Percentiles rank a stretch among this genome's conserved stretches.
These are phyloP conservation scores for Perccottus glenii DNA, from an alignment of 2,113 vertebrate species.

Conservation along the genomic window DNA sequence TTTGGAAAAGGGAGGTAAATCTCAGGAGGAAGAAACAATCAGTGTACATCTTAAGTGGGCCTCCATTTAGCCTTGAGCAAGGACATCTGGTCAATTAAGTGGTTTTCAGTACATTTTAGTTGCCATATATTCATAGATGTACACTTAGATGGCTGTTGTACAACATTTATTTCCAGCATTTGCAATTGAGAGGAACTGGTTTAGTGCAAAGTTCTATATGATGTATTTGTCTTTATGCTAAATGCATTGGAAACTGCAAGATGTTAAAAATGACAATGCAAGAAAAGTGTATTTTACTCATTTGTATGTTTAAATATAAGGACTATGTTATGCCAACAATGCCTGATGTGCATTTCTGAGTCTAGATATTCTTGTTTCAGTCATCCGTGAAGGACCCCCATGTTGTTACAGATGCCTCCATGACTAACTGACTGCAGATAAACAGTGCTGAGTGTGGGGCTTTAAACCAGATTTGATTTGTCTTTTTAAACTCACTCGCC, in stretches of 20 bases:
- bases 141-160: constrained; percentile 23
- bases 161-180: constrained; percentile 46
- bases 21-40: constrained; percentile 37
- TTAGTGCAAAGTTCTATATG: constrained; percentile 22
- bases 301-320: background rate
- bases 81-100: constrained; percentile 63
- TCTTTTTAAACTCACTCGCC: constrained; percentile 57
- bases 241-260: constrained; percentile 6
- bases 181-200: constrained; percentile 25
- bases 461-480: constrained; percentile 71
- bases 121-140: constrained; percentile 28
- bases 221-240: constrained; percentile 30
- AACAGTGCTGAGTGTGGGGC: constrained; percentile 45
- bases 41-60: constrained; percentile 30
- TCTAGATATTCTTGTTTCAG: constrained; percentile 11
- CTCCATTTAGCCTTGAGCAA: constrained; percentile 53
- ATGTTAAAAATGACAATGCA: constrained; percentile 15
- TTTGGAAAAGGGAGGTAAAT: constrained; percentile 1
- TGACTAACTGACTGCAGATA: constrained; percentile 58
- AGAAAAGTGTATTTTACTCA: background rate
- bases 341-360: constrained; percentile 26
- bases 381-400: constrained; percentile 32
- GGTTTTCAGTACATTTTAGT: constrained; percentile 41
- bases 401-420: constrained; percentile 55
- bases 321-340: constrained; percentile 17